These are phyloP conservation scores for Limnothrissa miodon DNA, from an alignment of 2,113 vertebrate genomes.

Conservation along the genomic window DNA sequence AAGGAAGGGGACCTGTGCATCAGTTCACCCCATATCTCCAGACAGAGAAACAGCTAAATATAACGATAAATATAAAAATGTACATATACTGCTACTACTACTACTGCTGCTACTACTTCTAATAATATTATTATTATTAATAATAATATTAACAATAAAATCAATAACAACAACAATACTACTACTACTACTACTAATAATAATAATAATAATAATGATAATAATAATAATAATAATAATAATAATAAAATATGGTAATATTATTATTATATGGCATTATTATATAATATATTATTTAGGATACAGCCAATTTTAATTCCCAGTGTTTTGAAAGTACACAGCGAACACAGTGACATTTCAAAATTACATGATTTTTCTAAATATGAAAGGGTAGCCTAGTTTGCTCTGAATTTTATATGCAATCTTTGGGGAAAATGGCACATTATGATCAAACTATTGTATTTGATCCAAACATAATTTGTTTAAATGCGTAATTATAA, in stretches of 20 bases:
- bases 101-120: no score
- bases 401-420: background rate
- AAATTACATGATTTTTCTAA: background rate
- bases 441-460: background rate
- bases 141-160: background rate
- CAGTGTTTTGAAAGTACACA: no score
- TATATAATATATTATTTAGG: no score
- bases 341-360: background rate
- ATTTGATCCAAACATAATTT: background rate
- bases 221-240: background rate
- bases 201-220: background rate
- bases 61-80: no score
- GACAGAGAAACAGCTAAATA: no score
- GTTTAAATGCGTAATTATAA: background rate
- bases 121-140: no score
- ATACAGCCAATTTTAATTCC: no score
- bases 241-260: background rate
- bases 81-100: no score
- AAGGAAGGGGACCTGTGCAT: slow-evolving; percentile 21
- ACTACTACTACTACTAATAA: background rate
- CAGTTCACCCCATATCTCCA: background rate
- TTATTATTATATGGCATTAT: no score
- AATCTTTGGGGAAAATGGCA: background rate
- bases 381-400: background rate
- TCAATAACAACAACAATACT: no score